A percentile compares a stretch with the other conserved stretches of the same genome.
Conservation (phyloP, 1,140 invertebrate genomes). For the Octopus bimaculoides region DNA sequence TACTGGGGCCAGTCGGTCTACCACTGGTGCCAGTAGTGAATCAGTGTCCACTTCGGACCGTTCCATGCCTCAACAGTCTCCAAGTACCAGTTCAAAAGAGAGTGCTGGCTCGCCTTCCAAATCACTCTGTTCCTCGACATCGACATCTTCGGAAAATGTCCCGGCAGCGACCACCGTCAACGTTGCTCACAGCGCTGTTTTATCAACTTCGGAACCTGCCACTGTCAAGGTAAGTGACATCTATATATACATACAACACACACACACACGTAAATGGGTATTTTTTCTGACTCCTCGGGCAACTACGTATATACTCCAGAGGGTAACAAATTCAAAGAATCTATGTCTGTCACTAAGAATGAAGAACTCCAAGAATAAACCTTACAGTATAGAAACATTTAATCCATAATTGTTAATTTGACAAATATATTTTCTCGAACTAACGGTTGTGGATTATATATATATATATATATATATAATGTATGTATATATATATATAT, state of each 20-base stretch:
- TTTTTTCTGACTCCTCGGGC: not conserved
- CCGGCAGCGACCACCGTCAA: conserved; percentile 25
- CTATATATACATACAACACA: not conserved
- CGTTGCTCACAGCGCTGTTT: not conserved
- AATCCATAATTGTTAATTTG: too few relatives aligned
- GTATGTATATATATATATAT: too few relatives aligned
- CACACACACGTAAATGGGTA: not conserved
- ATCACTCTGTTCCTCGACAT: conserved; percentile 64
- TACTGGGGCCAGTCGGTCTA: not conserved
- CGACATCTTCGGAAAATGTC: conserved; percentile 65
- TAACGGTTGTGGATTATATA: too few relatives aligned
- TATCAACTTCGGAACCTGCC: not conserved
- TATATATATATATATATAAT: too few relatives aligned
- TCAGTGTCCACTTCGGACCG: conserved; percentile 27
- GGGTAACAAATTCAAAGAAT: too few relatives aligned
- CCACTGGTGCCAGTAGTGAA: conserved; percentile 23
- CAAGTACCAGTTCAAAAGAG: conserved; percentile 31
- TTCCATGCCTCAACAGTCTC: conserved; percentile 25
- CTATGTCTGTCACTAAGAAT: too few relatives aligned
- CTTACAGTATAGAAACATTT: too few relatives aligned
- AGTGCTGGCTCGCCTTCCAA: conserved; percentile 61
- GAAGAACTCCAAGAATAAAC: too few relatives aligned
- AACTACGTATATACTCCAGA: too few relatives aligned
- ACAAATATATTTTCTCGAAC: too few relatives aligned
- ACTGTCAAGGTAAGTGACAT: not conserved